phyloP scores from a whole-genome alignment of 2,113 vertebrate genomes.

The Amblyopsis rosae region DNA sequence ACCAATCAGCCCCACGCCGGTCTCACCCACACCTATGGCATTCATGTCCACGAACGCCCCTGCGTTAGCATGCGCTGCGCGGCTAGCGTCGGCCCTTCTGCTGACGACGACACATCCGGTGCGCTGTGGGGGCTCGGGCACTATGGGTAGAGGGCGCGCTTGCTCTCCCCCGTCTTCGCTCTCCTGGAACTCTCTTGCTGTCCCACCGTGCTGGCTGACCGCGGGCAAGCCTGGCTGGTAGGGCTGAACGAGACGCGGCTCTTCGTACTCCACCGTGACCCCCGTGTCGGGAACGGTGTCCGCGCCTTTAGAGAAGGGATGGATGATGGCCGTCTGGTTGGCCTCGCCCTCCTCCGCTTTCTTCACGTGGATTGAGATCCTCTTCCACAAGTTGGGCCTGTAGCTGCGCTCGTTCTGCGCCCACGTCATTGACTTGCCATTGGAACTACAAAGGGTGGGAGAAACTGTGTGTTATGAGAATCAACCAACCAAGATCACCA shows the following conservation, averaged over 20 bases:
- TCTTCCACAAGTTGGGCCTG: conserved; percentile 93
- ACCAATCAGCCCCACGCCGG: conserved; percentile 50
- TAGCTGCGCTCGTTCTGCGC: conserved; percentile 86
- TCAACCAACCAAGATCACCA: neutral
- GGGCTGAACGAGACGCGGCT: conserved; percentile 79
- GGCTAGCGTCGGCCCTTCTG: conserved; percentile 40
- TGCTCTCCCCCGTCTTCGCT: conserved; percentile 67
- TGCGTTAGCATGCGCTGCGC: neutral
- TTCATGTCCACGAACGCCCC: conserved; percentile 42
- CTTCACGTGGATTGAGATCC: conserved; percentile 94
- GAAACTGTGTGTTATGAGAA: neutral
- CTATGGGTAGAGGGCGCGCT: conserved; percentile 61
- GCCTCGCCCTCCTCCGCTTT: conserved; percentile 84
- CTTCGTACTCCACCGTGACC: conserved; percentile 76
- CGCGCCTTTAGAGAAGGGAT: conserved; percentile 90
- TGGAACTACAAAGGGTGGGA: conserved; percentile 79
- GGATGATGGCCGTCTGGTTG: conserved; percentile 97
- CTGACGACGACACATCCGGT: conserved; percentile 53
- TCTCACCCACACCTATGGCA: conserved; percentile 56
- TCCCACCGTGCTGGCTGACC: conserved; percentile 80
- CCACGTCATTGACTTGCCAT: conserved; percentile 94
- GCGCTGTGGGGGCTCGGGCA: conserved; percentile 77
- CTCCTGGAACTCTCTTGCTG: conserved; percentile 71
- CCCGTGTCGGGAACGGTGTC: conserved; percentile 71
- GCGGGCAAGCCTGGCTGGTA: conserved; percentile 78